Evolutionary conservation across 2,797 vertebrate genomes (phyloP).

Genomic region (Dallia pectoralis): DNA sequence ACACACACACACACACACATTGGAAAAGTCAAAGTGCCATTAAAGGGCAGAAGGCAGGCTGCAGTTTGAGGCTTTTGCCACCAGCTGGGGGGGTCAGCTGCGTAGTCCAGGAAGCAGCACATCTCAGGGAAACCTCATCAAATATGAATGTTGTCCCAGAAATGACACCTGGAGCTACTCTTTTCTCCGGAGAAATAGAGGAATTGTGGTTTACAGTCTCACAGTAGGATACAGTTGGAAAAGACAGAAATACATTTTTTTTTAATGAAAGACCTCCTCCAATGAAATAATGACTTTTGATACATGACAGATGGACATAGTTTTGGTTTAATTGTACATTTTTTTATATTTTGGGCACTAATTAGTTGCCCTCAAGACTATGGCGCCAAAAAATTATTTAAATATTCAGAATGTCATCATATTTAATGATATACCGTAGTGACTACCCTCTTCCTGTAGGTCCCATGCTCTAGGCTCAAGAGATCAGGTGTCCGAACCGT

Average conservation of each 20-base stretch:
- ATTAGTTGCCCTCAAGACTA: too few relatives aligned
- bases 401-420: not conserved
- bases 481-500: not conserved
- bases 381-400: too few relatives aligned
- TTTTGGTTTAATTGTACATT: too few relatives aligned
- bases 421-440: not conserved
- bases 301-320: too few relatives aligned
- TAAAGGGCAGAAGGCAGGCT: not conserved
- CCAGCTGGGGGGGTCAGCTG: slow-evolving; percentile 67
- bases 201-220: not conserved
- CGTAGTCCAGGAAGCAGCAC: not conserved
- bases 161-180: not conserved
- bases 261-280: not conserved
- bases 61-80: slow-evolving; percentile 30
- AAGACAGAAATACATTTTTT: not conserved
- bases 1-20: slow-evolving; percentile 8
- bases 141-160: not conserved
- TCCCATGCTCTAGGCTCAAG: not conserved
- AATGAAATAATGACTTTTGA: not conserved
- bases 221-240: not conserved
- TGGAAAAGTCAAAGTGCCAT: not conserved
- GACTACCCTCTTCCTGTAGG: not conserved
- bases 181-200: not conserved
- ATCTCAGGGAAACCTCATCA: not conserved
- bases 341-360: too few relatives aligned